phyloP scores from a whole-genome alignment of 2,113 vertebrate species.

The Origma solitaria region DNA sequence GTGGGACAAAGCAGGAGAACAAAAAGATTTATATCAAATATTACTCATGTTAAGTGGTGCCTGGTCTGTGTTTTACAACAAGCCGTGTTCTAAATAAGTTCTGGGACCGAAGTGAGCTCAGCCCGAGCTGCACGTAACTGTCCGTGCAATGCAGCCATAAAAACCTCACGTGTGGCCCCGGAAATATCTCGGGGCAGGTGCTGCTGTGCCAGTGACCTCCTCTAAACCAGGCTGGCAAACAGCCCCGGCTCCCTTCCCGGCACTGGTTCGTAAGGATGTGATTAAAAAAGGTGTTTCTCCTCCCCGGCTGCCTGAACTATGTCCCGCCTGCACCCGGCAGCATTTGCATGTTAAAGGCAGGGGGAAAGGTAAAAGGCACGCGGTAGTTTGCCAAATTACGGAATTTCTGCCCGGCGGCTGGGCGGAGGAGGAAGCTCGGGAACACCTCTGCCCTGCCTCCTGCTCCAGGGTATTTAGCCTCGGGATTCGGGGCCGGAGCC shows the following conservation, averaged over 20 bases:
- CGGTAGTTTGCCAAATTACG: neutral
- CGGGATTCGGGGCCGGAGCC: neutral
- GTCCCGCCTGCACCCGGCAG: neutral
- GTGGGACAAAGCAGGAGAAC: neutral
- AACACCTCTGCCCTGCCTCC: neutral
- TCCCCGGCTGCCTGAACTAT: neutral
- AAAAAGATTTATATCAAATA: neutral
- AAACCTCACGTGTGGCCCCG: neutral
- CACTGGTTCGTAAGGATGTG: fast-evolving
- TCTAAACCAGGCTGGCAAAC: neutral
- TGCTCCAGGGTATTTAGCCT: neutral
- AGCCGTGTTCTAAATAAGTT: fast-evolving
- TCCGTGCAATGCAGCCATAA: fast-evolving
- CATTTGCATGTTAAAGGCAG: neutral
- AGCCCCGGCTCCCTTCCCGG: neutral
- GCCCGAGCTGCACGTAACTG: neutral
- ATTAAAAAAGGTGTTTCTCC: neutral
- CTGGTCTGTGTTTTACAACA: neutral
- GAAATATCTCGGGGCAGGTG: neutral
- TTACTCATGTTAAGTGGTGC: fast-evolving
- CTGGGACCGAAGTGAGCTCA: neutral
- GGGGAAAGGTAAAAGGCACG: neutral
- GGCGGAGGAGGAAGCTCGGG: conserved; percentile 28
- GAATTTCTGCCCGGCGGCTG: neutral
- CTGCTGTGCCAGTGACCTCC: neutral